Evolutionary conservation across 23 tunicate species (phyloP), one percentile per base, ranked within the genome.

Genomic region (Trididemnum nubilum): DNA sequence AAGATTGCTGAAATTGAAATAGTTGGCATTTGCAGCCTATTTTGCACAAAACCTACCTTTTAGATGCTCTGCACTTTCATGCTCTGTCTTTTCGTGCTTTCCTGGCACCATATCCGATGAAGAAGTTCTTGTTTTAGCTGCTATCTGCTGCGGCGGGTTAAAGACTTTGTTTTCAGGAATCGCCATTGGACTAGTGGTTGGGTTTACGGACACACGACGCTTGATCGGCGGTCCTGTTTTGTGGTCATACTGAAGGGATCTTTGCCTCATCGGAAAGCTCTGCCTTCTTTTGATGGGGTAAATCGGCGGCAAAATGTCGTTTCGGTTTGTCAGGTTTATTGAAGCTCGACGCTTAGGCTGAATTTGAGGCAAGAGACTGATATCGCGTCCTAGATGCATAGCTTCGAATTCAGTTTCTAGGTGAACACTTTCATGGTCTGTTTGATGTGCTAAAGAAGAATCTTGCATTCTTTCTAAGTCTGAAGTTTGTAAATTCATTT

Each of bases 221-320:
- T 33, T 32, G 38, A 3, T 21, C 5, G 9, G 37, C 4, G 22
- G 38, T 2, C 25, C 12, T 9, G 58, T 27, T 39, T 39, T 73
- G 78, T 37, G 2, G 2, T 73, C 58, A 7, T 23, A 29, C 29
- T 4, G 32, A 57, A 2, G 2, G 18, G 67, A 54, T 2, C 49
- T 12, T 54, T 34, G 81, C 31, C 67, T 77, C 66, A 54, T 54
- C 28, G 81, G 81, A 52, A 24, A 52, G 26, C 81, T 77, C 15
- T 77, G 65, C 19, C 66, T 35, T 31, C 81, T 52, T 27, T 29
- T 12, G 24, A 2, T 2, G 5, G 81, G 39, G 18, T 2, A 50
- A 37, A 77, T 77, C 7, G 81, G 81, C 24, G 81, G 81, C 67
- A 77, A 54, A 27, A 51, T 37, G 36, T 15, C 26, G 21, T 29